phyloP scores from a whole-genome alignment of 2,888 invertebrate species.

The Bruchidius siliquastri region DNA sequence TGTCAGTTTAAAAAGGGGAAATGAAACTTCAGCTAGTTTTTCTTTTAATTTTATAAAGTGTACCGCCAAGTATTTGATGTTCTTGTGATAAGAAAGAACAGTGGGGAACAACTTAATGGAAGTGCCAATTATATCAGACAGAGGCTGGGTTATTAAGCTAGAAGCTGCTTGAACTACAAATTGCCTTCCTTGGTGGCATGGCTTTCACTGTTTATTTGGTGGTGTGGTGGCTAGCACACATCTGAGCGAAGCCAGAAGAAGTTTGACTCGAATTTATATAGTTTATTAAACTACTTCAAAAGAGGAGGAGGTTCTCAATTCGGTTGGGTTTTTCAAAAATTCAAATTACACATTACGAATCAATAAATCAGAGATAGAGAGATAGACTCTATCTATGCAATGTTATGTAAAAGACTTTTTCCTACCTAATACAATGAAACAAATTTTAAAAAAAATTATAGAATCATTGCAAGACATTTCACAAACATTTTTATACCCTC shows the following conservation, averaged over 20 bases:
- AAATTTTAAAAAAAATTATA: too few relatives aligned
- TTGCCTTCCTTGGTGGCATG: neutral
- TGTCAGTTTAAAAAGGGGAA: neutral
- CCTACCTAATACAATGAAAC: too few relatives aligned
- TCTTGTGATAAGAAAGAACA: neutral
- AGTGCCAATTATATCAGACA: neutral
- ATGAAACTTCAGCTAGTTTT: neutral
- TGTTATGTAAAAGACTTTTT: too few relatives aligned
- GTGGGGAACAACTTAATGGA: neutral
- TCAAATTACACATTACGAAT: too few relatives aligned
- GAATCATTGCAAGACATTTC: too few relatives aligned
- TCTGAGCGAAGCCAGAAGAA: neutral
- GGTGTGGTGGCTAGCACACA: neutral
- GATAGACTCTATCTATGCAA: too few relatives aligned
- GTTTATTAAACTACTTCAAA: neutral
- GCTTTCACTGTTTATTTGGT: neutral
- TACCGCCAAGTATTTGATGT: neutral
- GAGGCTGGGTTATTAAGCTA: neutral
- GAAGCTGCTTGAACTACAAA: neutral
- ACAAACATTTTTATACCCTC: too few relatives aligned
- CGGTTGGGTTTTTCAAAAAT: too few relatives aligned
- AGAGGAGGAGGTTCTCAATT: too few relatives aligned
- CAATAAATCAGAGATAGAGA: too few relatives aligned
- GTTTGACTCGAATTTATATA: too few relatives aligned
- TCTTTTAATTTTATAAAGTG: neutral